Percentiles rank a stretch among this genome's conserved stretches.
These are phyloP conservation scores for Datnioides undecimradiatus DNA, from an alignment of 2,113 vertebrate genomes.

Conservation along the genomic window DNA sequence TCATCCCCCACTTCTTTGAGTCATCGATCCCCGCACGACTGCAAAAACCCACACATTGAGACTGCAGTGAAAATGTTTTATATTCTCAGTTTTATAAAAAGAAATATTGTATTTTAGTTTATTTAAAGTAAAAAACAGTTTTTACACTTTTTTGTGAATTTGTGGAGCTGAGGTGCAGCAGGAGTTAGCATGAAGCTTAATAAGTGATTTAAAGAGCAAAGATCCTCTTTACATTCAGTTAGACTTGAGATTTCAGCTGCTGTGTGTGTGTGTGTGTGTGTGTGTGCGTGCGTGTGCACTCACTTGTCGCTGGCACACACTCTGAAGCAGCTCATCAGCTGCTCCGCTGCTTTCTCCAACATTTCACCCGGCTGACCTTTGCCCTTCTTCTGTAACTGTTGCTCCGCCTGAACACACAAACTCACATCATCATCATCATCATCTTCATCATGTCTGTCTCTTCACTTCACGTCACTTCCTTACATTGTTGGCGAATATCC, in stretches of 20 bases:
- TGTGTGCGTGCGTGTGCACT: conserved; percentile 42
- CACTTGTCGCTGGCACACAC: conserved; percentile 98
- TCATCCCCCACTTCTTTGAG: conserved; percentile 99
- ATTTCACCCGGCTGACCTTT: conserved; percentile 94
- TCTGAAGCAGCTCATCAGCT: conserved; percentile 97
- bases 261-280: conserved; percentile 19
- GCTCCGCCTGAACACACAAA: conserved; percentile 87
- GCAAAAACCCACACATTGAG: too few species aligned
- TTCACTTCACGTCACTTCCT: conserved; percentile 60
- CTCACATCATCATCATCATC: not conserved
- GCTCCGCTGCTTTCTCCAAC: conserved; percentile 96
- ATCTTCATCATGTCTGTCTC: not conserved
- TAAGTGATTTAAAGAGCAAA: too few species aligned
- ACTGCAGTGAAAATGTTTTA: too few species aligned
- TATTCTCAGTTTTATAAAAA: too few species aligned
- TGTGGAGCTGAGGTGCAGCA: too few species aligned
- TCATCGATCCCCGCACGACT: conserved; percentile 97
- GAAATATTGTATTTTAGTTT: too few species aligned
- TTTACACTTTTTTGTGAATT: too few species aligned
- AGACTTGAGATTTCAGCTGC: too few species aligned
- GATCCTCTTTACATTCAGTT: too few species aligned
- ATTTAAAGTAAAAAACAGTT: too few species aligned
- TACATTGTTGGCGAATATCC: conserved; percentile 96
- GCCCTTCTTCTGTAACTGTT: conserved; percentile 92
- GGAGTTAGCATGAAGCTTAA: too few species aligned